A percentile compares a stretch with the other conserved stretches of the same genome.
Conservation (phyloP, 64 coral and sea anemone species). For the Porites australiensis region DNA sequence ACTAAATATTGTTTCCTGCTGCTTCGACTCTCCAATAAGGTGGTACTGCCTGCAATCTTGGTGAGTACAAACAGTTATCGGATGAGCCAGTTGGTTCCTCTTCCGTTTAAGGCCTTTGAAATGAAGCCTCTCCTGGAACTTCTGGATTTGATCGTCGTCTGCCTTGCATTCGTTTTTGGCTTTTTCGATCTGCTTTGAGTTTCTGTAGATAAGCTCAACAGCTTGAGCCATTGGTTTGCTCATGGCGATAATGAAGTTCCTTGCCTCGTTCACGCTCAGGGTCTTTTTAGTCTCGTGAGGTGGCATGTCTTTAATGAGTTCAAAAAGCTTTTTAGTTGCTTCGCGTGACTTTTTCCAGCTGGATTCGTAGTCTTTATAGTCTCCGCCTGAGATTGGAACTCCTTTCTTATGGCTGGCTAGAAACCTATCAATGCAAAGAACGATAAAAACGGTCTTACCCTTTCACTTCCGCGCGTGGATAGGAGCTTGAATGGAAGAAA, state of each 20-base stretch:
- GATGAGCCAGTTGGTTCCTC: background rate
- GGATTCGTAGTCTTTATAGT: background rate
- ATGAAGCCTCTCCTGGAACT: background rate
- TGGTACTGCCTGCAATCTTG: background rate
- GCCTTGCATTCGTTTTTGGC: background rate
- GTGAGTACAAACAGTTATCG: conserved; percentile 26
- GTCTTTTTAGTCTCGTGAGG: conserved; percentile 22
- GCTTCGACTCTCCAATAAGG: background rate
- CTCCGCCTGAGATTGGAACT: background rate
- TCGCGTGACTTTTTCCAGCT: conserved; percentile 37
- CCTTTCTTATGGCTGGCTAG: conserved; percentile 12
- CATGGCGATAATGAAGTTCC: conserved; percentile 14
- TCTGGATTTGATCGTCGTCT: background rate
- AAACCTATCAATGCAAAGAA: conserved; percentile 5
- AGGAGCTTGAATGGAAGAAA: too few relatives aligned
- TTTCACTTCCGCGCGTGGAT: too few relatives aligned
- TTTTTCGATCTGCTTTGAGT: background rate
- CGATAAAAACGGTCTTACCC: too few relatives aligned
- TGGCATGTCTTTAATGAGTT: background rate
- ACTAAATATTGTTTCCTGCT: background rate
- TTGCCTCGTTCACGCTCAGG: conserved; percentile 26
- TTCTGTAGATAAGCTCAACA: conserved; percentile 17
- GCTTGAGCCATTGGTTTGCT: conserved; percentile 45
- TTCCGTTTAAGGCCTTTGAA: conserved; percentile 12
- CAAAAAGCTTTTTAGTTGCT: conserved; percentile 7